Evolutionary conservation across 2,888 invertebrate genomes (phyloP), one percentile per base, ranked within the genome.

Genomic region (Pterobdella sp.): DNA sequence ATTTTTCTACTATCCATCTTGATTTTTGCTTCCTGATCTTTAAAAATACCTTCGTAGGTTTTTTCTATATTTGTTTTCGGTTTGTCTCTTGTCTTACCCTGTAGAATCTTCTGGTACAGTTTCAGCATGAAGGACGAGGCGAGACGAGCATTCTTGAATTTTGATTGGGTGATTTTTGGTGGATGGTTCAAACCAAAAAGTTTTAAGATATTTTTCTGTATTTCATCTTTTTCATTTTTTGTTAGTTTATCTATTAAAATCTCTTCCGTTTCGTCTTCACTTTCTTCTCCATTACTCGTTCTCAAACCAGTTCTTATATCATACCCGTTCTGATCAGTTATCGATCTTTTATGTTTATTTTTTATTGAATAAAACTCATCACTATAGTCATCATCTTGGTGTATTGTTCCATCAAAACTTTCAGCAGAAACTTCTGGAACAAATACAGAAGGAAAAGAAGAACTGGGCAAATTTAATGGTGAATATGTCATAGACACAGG

Each of bases 81-180:
- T 22, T n/a, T 7, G 98, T 88, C 71, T 90, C 88, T 80, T 42
- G 35, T 31, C 49, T 42, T 42, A 68, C 37, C 42, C 36, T 42
- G 35, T 2, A 67, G 36, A 18, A 67, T 36, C 26, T 35, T n/a
- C 26, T 26, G 36, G 67, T 67, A 67, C 10, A 67, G 14, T 37
- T 37, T 14, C 37, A 67, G 37, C 67, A 67, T 67, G 42, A 36
- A 67, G 37, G 36, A 37, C 36, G 67, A 67, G 36, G 67, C 67
- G 1, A 42, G n/a, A 22, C 37, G 26, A 22, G 67, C 36, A 22
- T 36, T 42, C 31, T 34, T 36, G 36, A 67, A 26, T 3, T 22
- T 36, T 3, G 36, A 22, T n/a, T 10, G 26, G 42, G 22, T 26
- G 22, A 42, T 26, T 4, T 36, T 35, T 26, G 67, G 67, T n/a